Evolutionary conservation across 2,113 vertebrate genomes (phyloP).

Genomic region (Chelonoidis abingdonii): DNA sequence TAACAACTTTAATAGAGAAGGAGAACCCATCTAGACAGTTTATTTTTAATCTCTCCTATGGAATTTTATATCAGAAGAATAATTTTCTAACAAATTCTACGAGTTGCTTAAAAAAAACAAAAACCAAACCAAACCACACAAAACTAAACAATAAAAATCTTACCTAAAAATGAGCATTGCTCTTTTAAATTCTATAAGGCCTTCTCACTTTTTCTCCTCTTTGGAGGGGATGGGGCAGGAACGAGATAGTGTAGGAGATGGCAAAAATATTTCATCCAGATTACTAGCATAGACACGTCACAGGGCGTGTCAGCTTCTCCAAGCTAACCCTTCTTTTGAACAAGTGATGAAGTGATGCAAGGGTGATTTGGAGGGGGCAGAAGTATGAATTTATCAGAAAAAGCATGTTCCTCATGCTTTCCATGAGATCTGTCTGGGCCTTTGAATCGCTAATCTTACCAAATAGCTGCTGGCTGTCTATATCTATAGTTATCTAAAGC

Average conservation of each 20-base stretch:
- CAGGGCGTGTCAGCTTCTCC: neutral
- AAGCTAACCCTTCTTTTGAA: neutral
- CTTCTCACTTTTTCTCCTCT: neutral
- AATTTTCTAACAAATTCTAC: conserved; percentile 32
- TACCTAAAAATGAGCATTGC: neutral
- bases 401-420: neutral
- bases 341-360: neutral
- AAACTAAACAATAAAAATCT: neutral
- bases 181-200: neutral
- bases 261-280: neutral
- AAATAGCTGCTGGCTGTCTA: neutral
- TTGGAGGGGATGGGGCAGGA: neutral
- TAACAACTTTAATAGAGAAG: neutral
- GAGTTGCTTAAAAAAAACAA: conserved; percentile 3
- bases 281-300: neutral
- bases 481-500: neutral
- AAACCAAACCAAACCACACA: neutral
- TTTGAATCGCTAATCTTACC: neutral
- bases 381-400: neutral
- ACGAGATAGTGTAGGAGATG: neutral
- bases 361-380: neutral
- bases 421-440: neutral
- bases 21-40: neutral
- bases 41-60: neutral
- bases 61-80: conserved; percentile 9